These are phyloP conservation scores for Oreocharis arfaki DNA, from an alignment of 2,113 vertebrate genomes.

Conservation along the genomic window DNA sequence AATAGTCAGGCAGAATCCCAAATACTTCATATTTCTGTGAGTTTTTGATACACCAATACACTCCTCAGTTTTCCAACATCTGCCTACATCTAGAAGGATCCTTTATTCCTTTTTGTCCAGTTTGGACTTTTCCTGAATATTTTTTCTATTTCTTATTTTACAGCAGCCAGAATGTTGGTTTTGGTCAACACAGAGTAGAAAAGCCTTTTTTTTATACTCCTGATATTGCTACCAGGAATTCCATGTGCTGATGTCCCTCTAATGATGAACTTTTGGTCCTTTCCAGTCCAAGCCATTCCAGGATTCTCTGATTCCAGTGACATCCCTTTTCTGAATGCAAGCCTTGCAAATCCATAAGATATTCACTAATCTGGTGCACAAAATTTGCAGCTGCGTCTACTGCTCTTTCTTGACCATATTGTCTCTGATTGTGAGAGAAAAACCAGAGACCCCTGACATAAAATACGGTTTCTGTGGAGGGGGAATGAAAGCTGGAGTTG, in stretches of 20 bases:
- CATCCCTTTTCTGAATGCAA: not conserved
- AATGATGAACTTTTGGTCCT: not conserved
- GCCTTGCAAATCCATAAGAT: not conserved
- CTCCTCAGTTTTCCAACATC: not conserved
- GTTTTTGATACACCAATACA: not conserved
- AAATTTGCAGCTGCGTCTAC: not conserved
- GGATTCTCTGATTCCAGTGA: not conserved
- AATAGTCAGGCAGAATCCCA: not conserved
- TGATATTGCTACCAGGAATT: not conserved
- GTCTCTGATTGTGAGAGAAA: not conserved
- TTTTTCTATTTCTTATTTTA: not conserved
- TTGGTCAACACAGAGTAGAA: not conserved
- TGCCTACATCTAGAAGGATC: not conserved
- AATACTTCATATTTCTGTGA: not conserved
- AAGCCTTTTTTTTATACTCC: not conserved
- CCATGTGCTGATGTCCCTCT: not conserved
- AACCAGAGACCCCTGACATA: not conserved
- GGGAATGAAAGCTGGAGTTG: not conserved
- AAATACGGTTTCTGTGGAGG: not conserved
- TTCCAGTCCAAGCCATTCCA: not conserved
- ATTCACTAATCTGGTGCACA: not conserved
- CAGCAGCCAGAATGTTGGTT: not conserved
- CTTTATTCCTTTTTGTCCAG: not conserved
- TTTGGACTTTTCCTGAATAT: not conserved
- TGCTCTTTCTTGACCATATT: not conserved